Base-by-base conservation (phyloP, 2,113 vertebrate genomes). In the Tachysurus fulvidraco region DNA sequence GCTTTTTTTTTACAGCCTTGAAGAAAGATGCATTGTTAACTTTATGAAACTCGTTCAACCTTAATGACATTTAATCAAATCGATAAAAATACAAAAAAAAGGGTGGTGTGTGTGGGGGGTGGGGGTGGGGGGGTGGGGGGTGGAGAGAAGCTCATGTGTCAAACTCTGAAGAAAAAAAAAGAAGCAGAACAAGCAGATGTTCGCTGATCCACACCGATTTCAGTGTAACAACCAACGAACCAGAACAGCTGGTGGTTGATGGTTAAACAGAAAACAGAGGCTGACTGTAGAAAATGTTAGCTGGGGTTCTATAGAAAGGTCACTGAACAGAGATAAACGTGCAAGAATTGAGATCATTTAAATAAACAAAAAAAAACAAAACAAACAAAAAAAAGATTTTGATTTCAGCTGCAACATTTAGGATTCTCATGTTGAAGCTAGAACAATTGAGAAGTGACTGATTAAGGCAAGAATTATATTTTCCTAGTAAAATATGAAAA, bases 61-160 rank as follows among this genome's bases (percentile, higher is more conserved):
- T 77, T 71, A 52, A 82, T 88, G 89, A 87, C 86, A 89, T 89
- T 90, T 85, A 62, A 85, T 67, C 50, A 52, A 89, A 86, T 89
- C 59, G 64, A 89, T 52, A 81, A 23, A n/a, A 46, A 41, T 8
- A 17, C 6, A 41, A 9, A 71, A n/a, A n/a, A n/a, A n/a, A n/a
- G n/a, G n/a, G n/a, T n/a, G n/a, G n/a, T n/a, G n/a, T n/a, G n/a
- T n/a, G n/a, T n/a, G n/a, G 2, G 36, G 36, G 36, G 36, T 36
- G 36, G 36, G 36, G 36, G 36, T 36, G 36, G 36, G 36, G 36
- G 36, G 1, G 1, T 36, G 36, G 36, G 36, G 36, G n/a, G n/a
- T n/a, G n/a, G n/a, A n/a, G n/a, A n/a, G n/a, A n/a, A n/a, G 59
- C 9, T n/a, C 36, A 80, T 62, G 28, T 11, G 65, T 65, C 62